Evolutionary conservation across 2,888 invertebrate species (phyloP).

Genomic region (Lithophane socia): DNA sequence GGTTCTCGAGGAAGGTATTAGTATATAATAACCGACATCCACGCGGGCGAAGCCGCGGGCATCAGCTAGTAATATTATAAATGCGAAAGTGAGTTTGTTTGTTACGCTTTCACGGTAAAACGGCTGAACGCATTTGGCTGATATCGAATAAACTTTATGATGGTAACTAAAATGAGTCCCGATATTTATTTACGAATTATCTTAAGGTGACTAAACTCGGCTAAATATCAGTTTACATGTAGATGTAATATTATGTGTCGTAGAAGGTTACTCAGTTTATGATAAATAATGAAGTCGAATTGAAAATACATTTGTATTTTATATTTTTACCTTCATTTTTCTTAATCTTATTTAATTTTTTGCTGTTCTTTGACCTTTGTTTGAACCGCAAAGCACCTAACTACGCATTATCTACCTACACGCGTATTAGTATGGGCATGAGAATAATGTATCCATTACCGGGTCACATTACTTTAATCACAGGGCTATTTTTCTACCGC

Average conservation of each 20-base stretch:
- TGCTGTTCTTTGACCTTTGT: background rate
- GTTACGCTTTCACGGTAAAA: too few species aligned
- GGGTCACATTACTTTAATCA: conserved; percentile 39
- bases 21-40: too few species aligned
- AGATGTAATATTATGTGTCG: background rate
- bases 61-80: too few species aligned
- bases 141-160: conserved; percentile 11
- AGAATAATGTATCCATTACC: conserved; percentile 44
- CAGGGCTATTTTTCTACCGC: conserved; percentile 4
- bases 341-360: too few species aligned
- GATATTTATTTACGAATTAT: conserved; percentile 18
- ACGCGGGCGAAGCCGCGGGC: too few species aligned
- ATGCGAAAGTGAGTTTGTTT: too few species aligned
- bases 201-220: conserved; percentile 24
- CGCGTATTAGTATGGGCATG: conserved; percentile 12
- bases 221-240: background rate
- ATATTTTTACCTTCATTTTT: background rate
- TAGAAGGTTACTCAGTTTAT: background rate
- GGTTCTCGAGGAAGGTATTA: too few species aligned
- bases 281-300: background rate
- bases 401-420: conserved; percentile 1
- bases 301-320: background rate
- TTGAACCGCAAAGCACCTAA: background rate
- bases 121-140: too few species aligned
- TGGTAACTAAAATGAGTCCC: conserved; percentile 12